Evolutionary conservation across 1,140 invertebrate genomes (phyloP).

Genomic region (Pseudomyrmex concolor): DNA sequence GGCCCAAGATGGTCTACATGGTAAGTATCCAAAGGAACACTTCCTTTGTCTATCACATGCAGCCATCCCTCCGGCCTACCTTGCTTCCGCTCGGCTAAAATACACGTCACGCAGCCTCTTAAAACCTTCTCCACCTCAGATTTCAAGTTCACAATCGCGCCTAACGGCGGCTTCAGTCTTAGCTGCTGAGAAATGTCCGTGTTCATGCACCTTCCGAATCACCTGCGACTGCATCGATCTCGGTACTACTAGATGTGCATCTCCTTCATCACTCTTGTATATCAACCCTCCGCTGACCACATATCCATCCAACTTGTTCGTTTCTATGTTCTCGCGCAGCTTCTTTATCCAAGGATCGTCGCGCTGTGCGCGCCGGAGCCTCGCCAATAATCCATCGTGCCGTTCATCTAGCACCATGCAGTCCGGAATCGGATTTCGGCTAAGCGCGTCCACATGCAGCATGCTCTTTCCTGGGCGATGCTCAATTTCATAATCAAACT

Average conservation of each 20-base stretch:
- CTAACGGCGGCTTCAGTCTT: not conserved
- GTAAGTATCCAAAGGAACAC: not conserved
- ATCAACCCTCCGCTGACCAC: not conserved
- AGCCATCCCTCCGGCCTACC: not conserved
- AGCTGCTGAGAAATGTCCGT: not conserved
- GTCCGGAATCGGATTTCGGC: not conserved
- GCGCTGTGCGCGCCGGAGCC: not conserved
- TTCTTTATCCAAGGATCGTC: not conserved
- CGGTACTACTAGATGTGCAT: not conserved
- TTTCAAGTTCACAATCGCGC: not conserved
- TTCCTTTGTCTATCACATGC: constrained; percentile 16
- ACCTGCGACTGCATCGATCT: not conserved
- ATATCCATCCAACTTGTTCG: not conserved
- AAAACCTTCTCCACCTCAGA: not conserved
- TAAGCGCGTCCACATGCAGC: constrained; percentile 6
- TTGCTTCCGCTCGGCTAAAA: not conserved
- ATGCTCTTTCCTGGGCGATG: not conserved
- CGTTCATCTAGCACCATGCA: not conserved
- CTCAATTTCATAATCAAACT: not conserved
- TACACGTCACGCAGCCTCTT: constrained; percentile 1
- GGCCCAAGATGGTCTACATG: constrained; percentile 22
- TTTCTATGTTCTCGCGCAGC: not conserved
- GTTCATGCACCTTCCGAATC: constrained; percentile 12
- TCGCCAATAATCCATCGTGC: not conserved
- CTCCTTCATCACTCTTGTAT: not conserved